These are phyloP conservation scores for Romanomermis culicivorax DNA, from an alignment of 2,888 invertebrate species.

Conservation along the genomic window DNA sequence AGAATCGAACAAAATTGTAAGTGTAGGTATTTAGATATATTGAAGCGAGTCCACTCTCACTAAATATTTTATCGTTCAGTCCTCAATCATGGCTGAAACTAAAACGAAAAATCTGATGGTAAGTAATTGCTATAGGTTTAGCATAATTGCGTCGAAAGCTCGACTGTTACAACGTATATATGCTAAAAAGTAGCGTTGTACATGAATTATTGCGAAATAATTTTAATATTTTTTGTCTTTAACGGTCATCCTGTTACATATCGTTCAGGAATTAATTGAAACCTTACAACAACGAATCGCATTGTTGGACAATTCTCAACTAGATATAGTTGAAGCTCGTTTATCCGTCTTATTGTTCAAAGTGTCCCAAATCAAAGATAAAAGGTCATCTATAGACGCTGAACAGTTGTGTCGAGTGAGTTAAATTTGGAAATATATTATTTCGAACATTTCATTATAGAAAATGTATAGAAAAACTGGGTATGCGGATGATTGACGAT, in stretches of 20 bases:
- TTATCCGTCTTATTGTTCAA: conserved; percentile 50
- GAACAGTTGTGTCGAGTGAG: too few species aligned
- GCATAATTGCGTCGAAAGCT: too few species aligned
- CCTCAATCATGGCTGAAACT: background rate
- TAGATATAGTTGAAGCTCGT: conserved; percentile 62
- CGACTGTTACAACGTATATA: too few species aligned
- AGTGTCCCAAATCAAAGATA: conserved; percentile 48
- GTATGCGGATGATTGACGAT: too few species aligned
- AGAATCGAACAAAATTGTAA: conserved; percentile 54
- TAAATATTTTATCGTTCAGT: background rate
- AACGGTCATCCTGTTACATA: background rate
- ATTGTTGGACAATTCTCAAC: conserved; percentile 54
- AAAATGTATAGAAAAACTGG: too few species aligned
- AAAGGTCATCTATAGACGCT: conserved; percentile 37
- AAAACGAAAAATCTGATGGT: background rate
- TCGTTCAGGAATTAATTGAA: conserved; percentile 51
- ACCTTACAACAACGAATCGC: conserved; percentile 55
- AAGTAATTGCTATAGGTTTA: too few species aligned
- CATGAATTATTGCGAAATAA: background rate
- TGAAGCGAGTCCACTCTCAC: background rate
- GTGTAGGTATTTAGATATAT: conserved; percentile 20
- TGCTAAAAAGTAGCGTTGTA: background rate
- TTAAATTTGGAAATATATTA: too few species aligned
- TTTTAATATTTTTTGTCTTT: background rate
- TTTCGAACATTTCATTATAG: too few species aligned